Conservation (phyloP, 1,140 invertebrate species). For the Drosophila dunni region DNA sequence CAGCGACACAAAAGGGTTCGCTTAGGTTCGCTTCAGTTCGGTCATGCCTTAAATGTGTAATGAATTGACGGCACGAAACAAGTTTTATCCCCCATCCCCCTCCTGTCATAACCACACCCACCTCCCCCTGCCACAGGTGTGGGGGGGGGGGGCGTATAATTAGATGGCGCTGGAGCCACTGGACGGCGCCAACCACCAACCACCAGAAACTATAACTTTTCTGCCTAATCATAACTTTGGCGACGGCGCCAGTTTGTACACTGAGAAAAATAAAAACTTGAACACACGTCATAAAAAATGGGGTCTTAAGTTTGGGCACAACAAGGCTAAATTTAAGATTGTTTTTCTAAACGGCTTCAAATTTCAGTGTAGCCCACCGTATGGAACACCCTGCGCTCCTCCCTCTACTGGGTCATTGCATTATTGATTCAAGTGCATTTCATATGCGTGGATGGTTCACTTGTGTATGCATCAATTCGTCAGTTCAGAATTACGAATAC, state of each 20-base stretch:
- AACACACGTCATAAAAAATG: no score
- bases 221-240: constrained; percentile 56
- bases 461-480: constrained; percentile 68
- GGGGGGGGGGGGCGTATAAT: constrained; percentile 72
- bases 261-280: no score
- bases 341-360: no score
- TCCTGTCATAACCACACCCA: no score
- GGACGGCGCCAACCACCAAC: background rate
- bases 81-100: constrained; percentile 24
- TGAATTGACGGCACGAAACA: constrained; percentile 75
- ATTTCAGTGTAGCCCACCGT: constrained; percentile 4
- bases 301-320: no score
- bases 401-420: constrained; percentile 61
- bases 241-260: constrained; percentile 54
- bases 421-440: constrained; percentile 76
- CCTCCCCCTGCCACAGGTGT: constrained; percentile 34
- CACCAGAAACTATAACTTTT: constrained; percentile 33
- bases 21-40: background rate
- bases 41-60: constrained; percentile 56
- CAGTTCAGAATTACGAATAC: constrained; percentile 67
- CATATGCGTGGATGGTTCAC: constrained; percentile 51
- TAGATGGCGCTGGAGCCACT: constrained; percentile 33
- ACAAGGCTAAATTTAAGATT: no score
- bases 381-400: background rate
- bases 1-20: background rate